A percentile compares a stretch with the other conserved stretches of the same genome.
These are phyloP conservation scores for Peromyscus polionotus DNA, from an alignment of 2,113 vertebrate species.

Conservation along the genomic window DNA sequence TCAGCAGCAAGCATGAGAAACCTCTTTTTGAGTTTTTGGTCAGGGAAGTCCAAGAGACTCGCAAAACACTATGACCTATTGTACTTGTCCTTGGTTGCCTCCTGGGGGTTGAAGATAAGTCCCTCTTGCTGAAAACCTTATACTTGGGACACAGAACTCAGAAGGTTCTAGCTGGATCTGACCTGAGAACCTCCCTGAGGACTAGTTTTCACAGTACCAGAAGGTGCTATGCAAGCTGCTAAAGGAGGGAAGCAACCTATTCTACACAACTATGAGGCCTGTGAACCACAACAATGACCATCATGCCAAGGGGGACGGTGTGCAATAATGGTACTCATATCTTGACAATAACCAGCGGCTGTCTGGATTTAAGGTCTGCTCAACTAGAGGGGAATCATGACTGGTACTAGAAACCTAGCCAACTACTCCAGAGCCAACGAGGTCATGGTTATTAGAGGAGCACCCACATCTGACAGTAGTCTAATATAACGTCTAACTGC, in stretches of 20 bases:
- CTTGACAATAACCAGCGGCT: background rate
- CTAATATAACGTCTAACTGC: background rate
- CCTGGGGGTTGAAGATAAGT: background rate
- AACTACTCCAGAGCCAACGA: background rate
- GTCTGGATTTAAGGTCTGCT: background rate
- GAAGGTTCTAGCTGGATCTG: background rate
- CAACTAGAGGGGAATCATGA: background rate
- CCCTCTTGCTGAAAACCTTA: background rate
- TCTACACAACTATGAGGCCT: background rate
- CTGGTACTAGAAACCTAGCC: background rate
- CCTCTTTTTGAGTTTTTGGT: background rate
- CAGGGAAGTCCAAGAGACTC: background rate
- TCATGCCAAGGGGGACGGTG: background rate
- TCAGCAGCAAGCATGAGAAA: background rate
- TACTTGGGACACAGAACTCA: background rate
- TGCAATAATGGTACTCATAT: background rate
- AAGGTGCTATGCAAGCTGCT: background rate
- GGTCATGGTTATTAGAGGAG: no score
- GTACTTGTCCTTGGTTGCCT: background rate
- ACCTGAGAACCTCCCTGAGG: background rate
- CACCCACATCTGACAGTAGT: background rate
- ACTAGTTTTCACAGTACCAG: background rate
- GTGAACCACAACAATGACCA: background rate
- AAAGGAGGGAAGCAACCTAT: background rate
- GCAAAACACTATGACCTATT: background rate